Base-by-base conservation (phyloP, 2,888 invertebrate species). In the Thera britannica region DNA sequence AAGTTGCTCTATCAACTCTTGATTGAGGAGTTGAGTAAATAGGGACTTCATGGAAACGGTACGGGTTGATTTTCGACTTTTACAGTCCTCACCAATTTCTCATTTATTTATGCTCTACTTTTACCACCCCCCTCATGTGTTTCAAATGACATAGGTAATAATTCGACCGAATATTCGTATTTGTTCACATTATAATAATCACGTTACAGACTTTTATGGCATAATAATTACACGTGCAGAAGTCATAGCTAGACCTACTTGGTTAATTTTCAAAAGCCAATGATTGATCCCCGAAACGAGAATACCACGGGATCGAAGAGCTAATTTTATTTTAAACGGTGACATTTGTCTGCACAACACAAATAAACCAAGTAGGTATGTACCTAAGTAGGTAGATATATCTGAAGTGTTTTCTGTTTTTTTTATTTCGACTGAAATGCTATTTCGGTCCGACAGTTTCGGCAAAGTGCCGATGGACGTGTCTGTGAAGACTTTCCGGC, bases 371-470 rank as follows among this genome's bases (percentile, higher is more conserved):
- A 2, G 7, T 46, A 46, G 6, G 38, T 38, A 38, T 3, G 23
- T 23, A n/a, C 2, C 36, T 38, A 38, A 7, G 44, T 44, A 51
- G 23, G 51, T 51, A 34, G 51, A 34, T 23, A 52, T 88, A 84
- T 88, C 85, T 82, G 85, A 85, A 84, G 76, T 83, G 84, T 84
- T 84, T 86, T 79, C 65, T 82, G 51, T 38, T n/a, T 80, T 84
- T 82, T 82, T 83, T 83, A 78, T 80, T 74, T 79, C 71, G 77
- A 75, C 72, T 73, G 72, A 73, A 71, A 74, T 75, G 80, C 80
- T 89, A 90, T 90, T 90, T 89, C 79, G 62, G 86, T 83, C 76
- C 77, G 77, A 78, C 72, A 74, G 77, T 82, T 80, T 83, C 79
- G 78, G 74, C 64, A 75, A 80, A 70, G 81, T 85, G 90, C 68